Base-by-base conservation (phyloP, 2,113 vertebrate genomes). In the Rhinogobius similis region DNA sequence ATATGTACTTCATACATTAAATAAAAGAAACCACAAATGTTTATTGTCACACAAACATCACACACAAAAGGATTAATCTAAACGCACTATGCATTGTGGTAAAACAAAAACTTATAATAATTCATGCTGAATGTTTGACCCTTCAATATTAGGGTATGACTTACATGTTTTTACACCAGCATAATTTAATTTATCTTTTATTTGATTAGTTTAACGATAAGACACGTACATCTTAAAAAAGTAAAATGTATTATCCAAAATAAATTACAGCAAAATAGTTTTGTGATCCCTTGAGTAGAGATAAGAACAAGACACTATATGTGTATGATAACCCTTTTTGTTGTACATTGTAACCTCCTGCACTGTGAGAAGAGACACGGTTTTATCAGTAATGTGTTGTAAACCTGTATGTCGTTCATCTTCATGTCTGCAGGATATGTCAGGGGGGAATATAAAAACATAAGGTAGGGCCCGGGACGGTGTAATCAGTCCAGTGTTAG, bases 301-400 rank as follows among this genome's bases (percentile, higher is more conserved):
- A 46, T 18, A 46, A 44, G 43, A 44, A 46, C 43, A 46, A 20
- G 43, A 46, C 16, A 23, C 75, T 59, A 38, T 65, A 58, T 27
- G 70, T 21, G 66, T 46, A 48, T 74, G 71, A 69, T 77, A 70
- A 50, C 41, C 5, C 66, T n/a, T 43, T 46, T 44, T 3, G 66
- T 72, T 52, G 65, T 4, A 36, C 38, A 39, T 29, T 38, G 55
- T 77, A 62, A 70, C 65, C 70, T 70, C 32, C 55, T 75, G 29
- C 36, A 78, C 55, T 59, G 68, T 72, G 67, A 66, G 62, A 75
- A 62, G 67, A n/a, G 56, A 53, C 39, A 48, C 61, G 58, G 63
- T 81, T 72, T 78, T 82, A 43, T 75, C 63, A 66, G 65, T 43
- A 50, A 44, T 65, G n/a, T 67, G 9, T 56, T 70, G 39, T 16